A percentile compares a stretch with the other conserved stretches of the same genome.
Evolutionary conservation across 1,140 invertebrate genomes (phyloP).

Genomic region (Eulimnadia texana): DNA sequence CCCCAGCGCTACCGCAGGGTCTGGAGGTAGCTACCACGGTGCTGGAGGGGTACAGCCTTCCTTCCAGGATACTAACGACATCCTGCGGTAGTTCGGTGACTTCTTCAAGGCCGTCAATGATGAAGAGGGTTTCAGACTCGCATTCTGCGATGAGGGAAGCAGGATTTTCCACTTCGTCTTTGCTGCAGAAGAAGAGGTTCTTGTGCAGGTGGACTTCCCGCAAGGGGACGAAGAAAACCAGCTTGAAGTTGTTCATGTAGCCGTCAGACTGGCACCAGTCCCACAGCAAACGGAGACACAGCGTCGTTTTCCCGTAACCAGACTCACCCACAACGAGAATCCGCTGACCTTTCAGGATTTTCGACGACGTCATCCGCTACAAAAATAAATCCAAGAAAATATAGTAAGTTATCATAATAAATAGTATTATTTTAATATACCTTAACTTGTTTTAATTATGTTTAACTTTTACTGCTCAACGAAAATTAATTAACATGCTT

Average conservation of each 20-base stretch:
- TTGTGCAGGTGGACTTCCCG: constrained; percentile 32
- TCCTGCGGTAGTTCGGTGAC: constrained; percentile 32
- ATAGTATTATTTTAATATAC: not conserved
- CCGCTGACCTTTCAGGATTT: constrained; percentile 19
- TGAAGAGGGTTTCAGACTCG: constrained; percentile 37
- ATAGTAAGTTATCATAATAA: not conserved
- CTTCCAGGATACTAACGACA: constrained; percentile 36
- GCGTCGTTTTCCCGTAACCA: constrained; percentile 36
- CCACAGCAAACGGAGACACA: constrained; percentile 35
- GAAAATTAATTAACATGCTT: no score
- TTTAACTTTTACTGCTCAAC: no score
- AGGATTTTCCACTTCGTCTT: constrained; percentile 13
- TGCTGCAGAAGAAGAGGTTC: constrained; percentile 19
- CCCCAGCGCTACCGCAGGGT: constrained; percentile 21
- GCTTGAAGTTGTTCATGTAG: constrained; percentile 12
- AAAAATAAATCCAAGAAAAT: not conserved
- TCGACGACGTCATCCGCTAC: not conserved
- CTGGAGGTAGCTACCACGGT: constrained; percentile 37
- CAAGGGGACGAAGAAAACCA: constrained; percentile 37
- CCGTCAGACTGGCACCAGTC: constrained; percentile 36
- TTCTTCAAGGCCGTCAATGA: constrained; percentile 40
- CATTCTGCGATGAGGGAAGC: constrained; percentile 11
- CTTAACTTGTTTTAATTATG: not conserved
- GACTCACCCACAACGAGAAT: constrained; percentile 36
- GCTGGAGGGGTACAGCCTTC: constrained; percentile 37